phyloP scores from a whole-genome alignment of 2,113 vertebrate genomes.

The Aldabrachelys gigantea region DNA sequence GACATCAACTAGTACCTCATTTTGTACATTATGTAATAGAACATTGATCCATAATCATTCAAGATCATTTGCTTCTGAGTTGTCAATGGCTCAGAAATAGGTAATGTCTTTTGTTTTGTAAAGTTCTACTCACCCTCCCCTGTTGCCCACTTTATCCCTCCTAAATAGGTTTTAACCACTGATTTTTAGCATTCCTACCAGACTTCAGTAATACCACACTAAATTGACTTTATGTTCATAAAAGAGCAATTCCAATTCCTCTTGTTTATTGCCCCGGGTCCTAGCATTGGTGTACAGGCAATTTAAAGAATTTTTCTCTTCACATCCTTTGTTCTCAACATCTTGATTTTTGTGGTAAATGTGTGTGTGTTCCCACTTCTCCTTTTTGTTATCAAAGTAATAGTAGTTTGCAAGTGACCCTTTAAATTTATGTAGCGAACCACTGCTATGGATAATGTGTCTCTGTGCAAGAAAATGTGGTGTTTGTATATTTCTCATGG shows the following conservation, averaged over 20 bases:
- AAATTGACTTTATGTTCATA: not conserved
- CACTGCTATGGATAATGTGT: accelerated
- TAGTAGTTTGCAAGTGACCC: not conserved
- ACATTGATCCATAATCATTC: not conserved
- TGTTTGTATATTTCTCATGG: not conserved
- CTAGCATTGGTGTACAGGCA: not conserved
- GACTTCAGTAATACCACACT: not conserved
- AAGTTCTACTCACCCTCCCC: not conserved
- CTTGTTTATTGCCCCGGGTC: not conserved
- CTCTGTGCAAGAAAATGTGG: not conserved
- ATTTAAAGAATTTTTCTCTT: not conserved
- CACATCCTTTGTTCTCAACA: not conserved
- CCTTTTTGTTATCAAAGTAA: not conserved
- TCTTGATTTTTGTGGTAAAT: not conserved
- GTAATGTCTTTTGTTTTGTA: not conserved
- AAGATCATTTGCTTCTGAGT: not conserved
- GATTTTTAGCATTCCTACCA: not conserved
- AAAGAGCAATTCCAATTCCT: not conserved
- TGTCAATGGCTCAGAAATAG: not conserved
- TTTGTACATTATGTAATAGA: not conserved
- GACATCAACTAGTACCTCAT: not conserved
- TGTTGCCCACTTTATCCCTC: not conserved
- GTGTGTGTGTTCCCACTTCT: not conserved
- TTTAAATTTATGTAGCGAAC: not conserved
- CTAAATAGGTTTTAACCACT: not conserved